These are phyloP conservation scores for Enteromius thamalakanensis DNA, from an alignment of 2,797 vertebrate genomes.

Conservation along the genomic window DNA sequence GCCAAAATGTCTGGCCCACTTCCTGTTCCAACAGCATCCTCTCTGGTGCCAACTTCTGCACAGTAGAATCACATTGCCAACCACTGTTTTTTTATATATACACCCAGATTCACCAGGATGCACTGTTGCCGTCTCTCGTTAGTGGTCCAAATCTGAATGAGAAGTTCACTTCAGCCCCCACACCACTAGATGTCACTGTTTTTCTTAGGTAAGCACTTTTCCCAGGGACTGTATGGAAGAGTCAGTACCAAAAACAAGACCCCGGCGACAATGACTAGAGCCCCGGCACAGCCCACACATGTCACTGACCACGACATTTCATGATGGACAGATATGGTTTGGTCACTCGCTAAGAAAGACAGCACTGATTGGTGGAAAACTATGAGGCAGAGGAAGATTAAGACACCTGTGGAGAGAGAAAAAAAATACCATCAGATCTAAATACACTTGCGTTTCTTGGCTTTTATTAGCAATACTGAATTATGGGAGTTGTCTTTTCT, in stretches of 20 bases:
- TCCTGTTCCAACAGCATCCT: neutral
- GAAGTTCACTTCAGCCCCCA: slow-evolving; percentile 48
- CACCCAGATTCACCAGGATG: neutral
- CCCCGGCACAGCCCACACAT: slow-evolving; percentile 78
- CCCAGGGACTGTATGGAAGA: slow-evolving; percentile 78
- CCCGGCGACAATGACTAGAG: slow-evolving; percentile 78
- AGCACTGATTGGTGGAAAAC: slow-evolving; percentile 85
- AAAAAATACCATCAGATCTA: neutral
- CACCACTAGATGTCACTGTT: slow-evolving; percentile 69
- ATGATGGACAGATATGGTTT: slow-evolving; percentile 77
- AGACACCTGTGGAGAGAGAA: slow-evolving; percentile 72
- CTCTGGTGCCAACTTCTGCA: neutral
- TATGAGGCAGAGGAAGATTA: slow-evolving; percentile 80
- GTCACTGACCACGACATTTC: slow-evolving; percentile 87
- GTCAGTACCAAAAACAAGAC: slow-evolving; percentile 80
- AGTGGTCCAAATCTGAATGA: slow-evolving; percentile 17
- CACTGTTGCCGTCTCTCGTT: neutral
- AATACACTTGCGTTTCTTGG: neutral
- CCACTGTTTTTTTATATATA: neutral
- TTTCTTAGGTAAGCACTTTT: slow-evolving; percentile 74
- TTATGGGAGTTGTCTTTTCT: neutral
- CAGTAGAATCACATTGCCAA: neutral
- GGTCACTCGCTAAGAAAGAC: slow-evolving; percentile 77
- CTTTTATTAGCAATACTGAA: neutral
- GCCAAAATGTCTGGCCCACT: neutral